Percentiles rank a stretch among this genome's conserved stretches.
Evolutionary conservation across 1,140 invertebrate species (phyloP).

Genomic region (Dysdera silvatica): DNA sequence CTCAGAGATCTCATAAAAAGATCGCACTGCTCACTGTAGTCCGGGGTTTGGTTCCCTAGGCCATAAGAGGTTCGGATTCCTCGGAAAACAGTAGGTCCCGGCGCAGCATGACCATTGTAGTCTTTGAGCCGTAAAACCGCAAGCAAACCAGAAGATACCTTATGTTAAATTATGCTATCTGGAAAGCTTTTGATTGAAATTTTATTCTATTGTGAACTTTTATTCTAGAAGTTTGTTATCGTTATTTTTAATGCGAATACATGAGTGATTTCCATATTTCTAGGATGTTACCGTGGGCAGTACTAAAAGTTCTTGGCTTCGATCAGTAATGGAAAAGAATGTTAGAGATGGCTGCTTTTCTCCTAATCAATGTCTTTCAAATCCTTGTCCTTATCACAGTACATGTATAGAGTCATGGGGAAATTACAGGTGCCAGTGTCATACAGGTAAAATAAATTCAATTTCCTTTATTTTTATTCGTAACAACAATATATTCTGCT

Average conservation of each 20-base stretch:
- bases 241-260: neutral
- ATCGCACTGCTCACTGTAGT: too few species aligned
- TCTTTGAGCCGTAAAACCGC: too few species aligned
- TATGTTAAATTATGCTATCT: too few species aligned
- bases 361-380: slow-evolving; percentile 56
- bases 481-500: too few species aligned
- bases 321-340: slow-evolving; percentile 69
- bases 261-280: neutral
- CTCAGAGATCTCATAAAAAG: too few species aligned
- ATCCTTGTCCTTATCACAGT: slow-evolving; percentile 51
- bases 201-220: too few species aligned
- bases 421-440: slow-evolving; percentile 65
- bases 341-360: slow-evolving; percentile 68
- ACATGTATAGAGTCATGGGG: slow-evolving; percentile 68
- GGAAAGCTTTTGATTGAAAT: too few species aligned
- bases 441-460: slow-evolving; percentile 34
- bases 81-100: too few species aligned
- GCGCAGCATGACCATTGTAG: too few species aligned
- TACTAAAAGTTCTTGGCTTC: slow-evolving; percentile 62
- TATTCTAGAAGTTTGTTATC: neutral
- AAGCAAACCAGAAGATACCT: too few species aligned
- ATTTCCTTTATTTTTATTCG: neutral
- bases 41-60: too few species aligned
- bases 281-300: slow-evolving; percentile 65
- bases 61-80: too few species aligned